These are phyloP conservation scores for Salticus scenicus DNA, from an alignment of 2,888 invertebrate species.

Conservation along the genomic window DNA sequence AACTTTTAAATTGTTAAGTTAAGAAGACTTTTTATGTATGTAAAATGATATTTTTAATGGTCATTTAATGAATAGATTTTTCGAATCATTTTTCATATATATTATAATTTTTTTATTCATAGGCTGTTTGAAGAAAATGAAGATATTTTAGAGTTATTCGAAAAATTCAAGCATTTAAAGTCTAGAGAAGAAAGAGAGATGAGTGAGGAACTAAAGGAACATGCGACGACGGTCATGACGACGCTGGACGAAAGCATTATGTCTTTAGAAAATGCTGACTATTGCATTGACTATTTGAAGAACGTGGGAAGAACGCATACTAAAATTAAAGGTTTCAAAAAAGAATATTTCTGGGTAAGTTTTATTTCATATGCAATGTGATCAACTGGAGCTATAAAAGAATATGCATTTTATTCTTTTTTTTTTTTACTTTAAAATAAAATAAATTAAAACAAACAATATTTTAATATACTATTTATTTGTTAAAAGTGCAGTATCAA, in stretches of 20 bases:
- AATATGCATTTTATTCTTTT: no score
- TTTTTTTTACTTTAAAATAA: no score
- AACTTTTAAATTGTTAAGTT: no score
- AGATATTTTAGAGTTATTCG: slow-evolving; percentile 86
- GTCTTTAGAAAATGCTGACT: slow-evolving; percentile 88
- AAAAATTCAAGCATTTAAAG: slow-evolving; percentile 78
- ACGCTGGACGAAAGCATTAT: slow-evolving; percentile 92
- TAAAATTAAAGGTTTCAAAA: slow-evolving; percentile 89
- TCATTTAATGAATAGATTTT: no score
- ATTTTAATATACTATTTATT: no score
- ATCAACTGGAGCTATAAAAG: no score
- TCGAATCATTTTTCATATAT: no score
- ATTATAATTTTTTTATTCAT: slow-evolving; percentile 74
- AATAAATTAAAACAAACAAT: no score
- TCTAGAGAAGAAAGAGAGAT: slow-evolving; percentile 75
- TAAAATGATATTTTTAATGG: no score
- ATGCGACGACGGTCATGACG: slow-evolving; percentile 91
- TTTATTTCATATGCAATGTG: no score
- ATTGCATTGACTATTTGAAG: slow-evolving; percentile 87
- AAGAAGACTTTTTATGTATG: no score
- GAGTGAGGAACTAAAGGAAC: slow-evolving; percentile 88
- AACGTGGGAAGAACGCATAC: slow-evolving; percentile 89
- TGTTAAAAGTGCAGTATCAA: no score
- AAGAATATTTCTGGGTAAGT: slow-evolving; percentile 89
- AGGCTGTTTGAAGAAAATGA: slow-evolving; percentile 91